These are phyloP conservation scores for Popillia japonica DNA, from an alignment of 1,140 invertebrate species.

Conservation along the genomic window DNA sequence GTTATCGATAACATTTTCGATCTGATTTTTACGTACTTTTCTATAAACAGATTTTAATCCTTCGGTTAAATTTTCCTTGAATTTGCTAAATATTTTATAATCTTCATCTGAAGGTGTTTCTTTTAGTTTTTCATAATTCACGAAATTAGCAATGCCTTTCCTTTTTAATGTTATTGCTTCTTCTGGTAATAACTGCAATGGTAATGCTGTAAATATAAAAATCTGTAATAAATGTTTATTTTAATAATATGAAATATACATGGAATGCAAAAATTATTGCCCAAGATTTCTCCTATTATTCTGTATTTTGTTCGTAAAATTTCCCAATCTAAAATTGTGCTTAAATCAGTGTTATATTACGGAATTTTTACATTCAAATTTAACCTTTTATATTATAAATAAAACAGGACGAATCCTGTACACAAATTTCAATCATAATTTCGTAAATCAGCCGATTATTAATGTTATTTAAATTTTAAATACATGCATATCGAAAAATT, in stretches of 20 bases:
- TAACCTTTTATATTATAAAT: slow-evolving; percentile 6
- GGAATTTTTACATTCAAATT: neutral
- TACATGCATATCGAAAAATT: neutral
- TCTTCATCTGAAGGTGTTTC: slow-evolving; percentile 30
- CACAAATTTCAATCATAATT: slow-evolving; percentile 19
- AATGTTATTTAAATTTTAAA: neutral
- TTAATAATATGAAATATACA: slow-evolving; percentile 35
- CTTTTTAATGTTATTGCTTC: slow-evolving; percentile 52
- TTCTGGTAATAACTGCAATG: slow-evolving; percentile 53
- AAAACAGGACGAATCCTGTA: neutral
- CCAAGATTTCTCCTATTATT: slow-evolving; percentile 54
- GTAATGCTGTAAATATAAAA: slow-evolving; percentile 49
- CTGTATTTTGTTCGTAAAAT: slow-evolving; percentile 50
- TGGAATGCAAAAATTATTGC: slow-evolving; percentile 48
- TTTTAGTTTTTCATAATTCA: slow-evolving; percentile 36
- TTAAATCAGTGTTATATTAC: neutral
- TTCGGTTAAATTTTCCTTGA: slow-evolving; percentile 48
- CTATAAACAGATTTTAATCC: slow-evolving; percentile 52
- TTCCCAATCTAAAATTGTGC: slow-evolving; percentile 49
- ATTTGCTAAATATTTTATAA: slow-evolving; percentile 44
- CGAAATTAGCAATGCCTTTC: slow-evolving; percentile 49
- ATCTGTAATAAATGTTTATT: slow-evolving; percentile 10
- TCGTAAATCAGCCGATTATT: neutral
- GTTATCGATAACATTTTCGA: slow-evolving; percentile 54
- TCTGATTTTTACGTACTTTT: slow-evolving; percentile 49